These are phyloP conservation scores for Ichneumon xanthorius DNA, from an alignment of 2,888 invertebrate genomes.

Conservation along the genomic window DNA sequence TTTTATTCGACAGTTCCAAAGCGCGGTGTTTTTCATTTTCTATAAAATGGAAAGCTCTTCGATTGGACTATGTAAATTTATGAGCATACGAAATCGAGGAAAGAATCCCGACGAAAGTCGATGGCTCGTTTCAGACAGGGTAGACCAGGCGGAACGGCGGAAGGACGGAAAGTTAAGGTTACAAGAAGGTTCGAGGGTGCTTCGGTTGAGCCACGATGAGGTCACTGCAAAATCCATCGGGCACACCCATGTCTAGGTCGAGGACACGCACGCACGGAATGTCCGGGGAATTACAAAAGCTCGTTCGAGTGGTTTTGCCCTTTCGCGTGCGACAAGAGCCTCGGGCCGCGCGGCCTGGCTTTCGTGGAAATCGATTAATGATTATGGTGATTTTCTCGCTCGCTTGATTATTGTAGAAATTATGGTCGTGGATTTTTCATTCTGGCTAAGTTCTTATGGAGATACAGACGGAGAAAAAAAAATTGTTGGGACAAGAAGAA, in stretches of 20 bases:
- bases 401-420: conserved; percentile 21
- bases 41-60: conserved; percentile 34
- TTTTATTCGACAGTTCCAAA: conserved; percentile 17
- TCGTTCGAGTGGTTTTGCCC: conserved; percentile 9
- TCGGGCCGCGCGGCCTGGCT: neutral
- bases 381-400: conserved; percentile 37
- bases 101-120: conserved; percentile 19
- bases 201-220: conserved; percentile 19
- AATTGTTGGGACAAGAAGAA: too few relatives aligned
- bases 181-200: conserved; percentile 10
- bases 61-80: conserved; percentile 42
- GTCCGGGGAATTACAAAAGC: conserved; percentile 33
- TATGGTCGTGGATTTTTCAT: conserved; percentile 3
- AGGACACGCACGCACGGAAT: conserved; percentile 24
- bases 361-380: conserved; percentile 39
- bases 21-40: conserved; percentile 13
- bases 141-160: neutral
- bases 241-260: conserved; percentile 28
- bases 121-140: neutral
- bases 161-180: conserved; percentile 20
- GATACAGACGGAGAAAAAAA: neutral
- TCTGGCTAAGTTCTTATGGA: neutral
- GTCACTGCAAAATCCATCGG: conserved; percentile 47
- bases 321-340: neutral
- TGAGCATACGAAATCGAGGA: conserved; percentile 39